Conservation (phyloP, 2,888 invertebrate genomes). For the Drosophila meridionalis region DNA sequence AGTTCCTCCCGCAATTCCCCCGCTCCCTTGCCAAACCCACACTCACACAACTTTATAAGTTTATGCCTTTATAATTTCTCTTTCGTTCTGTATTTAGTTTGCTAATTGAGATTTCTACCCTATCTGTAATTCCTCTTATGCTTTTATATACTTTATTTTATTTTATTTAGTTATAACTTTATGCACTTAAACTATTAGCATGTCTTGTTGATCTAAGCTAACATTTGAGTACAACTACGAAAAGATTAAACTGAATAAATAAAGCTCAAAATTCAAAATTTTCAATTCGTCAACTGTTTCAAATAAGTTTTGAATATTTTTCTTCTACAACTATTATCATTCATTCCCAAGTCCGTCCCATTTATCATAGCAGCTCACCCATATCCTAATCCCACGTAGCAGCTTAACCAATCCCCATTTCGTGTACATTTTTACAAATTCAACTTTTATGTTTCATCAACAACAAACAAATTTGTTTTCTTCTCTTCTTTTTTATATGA, state of each 20-base stretch:
- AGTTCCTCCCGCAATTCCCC: constrained; percentile 37
- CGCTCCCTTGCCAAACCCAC: constrained; percentile 1
- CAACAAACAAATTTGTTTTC: constrained; percentile 60
- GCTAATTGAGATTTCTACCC: constrained; percentile 9
- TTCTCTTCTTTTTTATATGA: constrained; percentile 80
- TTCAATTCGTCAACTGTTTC: constrained; percentile 13
- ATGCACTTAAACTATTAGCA: constrained; percentile 39
- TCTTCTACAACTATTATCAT: constrained; percentile 1
- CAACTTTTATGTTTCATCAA: constrained; percentile 63
- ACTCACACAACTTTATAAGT: constrained; percentile 6
- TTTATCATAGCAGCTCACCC: constrained; percentile 36
- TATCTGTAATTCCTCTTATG: constrained; percentile 24
- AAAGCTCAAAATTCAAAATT: constrained; percentile 63
- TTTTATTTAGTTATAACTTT: constrained; percentile 30
- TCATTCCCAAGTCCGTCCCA: constrained; percentile 13
- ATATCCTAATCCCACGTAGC: constrained; percentile 5
- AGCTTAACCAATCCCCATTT: constrained; percentile 19
- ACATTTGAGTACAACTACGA: constrained; percentile 23
- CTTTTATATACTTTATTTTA: constrained; percentile 1
- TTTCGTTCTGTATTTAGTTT: constrained; percentile 8
- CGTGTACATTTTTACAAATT: constrained; percentile 43
- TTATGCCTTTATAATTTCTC: constrained; percentile 13
- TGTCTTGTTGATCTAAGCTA: constrained; percentile 30
- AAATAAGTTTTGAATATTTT: constrained; percentile 25
- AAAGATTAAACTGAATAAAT: constrained; percentile 38